phyloP scores from a whole-genome alignment of 2,113 vertebrate species.

The Mirza zaza region DNA sequence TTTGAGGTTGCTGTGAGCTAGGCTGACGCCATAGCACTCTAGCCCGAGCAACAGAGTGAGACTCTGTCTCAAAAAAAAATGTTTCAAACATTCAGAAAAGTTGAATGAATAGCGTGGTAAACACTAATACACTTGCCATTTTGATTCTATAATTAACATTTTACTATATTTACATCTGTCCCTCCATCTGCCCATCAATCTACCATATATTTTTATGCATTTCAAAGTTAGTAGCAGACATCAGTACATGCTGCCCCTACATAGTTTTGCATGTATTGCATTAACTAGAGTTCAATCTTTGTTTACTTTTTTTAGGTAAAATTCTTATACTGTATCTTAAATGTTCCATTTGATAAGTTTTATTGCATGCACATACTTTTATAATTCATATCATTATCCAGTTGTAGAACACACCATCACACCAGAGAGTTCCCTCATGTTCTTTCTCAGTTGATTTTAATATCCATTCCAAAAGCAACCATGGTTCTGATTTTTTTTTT shows the following conservation, averaged over 20 bases:
- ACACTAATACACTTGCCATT: background rate
- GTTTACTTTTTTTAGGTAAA: background rate
- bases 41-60: too few relatives aligned
- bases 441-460: background rate
- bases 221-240: background rate
- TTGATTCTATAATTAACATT: too few relatives aligned
- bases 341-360: background rate
- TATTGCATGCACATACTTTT: fast-evolving
- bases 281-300: background rate
- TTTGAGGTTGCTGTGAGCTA: too few relatives aligned
- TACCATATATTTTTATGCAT: background rate
- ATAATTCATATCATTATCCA: background rate
- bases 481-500: background rate
- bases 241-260: background rate
- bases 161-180: background rate
- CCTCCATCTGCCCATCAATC: background rate
- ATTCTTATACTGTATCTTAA: background rate
- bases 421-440: too few relatives aligned
- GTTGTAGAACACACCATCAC: background rate
- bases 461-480: background rate
- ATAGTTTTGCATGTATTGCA: background rate
- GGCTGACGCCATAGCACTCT: too few relatives aligned
- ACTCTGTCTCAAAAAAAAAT: background rate
- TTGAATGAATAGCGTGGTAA: background rate
- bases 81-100: background rate